Evolutionary conservation across 2,113 vertebrate species (phyloP).

Genomic region (Xiphorhynchus elegans): DNA sequence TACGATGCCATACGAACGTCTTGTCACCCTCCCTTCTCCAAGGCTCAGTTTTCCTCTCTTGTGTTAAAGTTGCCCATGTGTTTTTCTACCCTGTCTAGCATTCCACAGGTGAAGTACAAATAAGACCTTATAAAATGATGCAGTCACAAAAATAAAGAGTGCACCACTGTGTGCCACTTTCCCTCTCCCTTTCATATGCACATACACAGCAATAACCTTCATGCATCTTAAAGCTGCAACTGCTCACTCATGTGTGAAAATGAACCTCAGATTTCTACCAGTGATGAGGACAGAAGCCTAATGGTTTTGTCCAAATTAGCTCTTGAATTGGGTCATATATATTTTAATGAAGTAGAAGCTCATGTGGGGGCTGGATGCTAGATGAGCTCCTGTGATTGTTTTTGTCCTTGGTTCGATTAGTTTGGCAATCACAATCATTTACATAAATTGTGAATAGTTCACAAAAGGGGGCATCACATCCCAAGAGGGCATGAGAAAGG

Average conservation of each 20-base stretch:
- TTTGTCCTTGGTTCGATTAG: constrained; percentile 61
- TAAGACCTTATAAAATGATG: not conserved
- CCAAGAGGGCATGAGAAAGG: not conserved
- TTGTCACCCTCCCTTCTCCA: not conserved
- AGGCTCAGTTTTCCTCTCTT: not conserved
- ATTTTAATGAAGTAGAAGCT: constrained; percentile 62
- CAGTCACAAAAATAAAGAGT: not conserved
- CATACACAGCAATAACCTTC: constrained; percentile 48
- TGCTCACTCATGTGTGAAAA: constrained; percentile 55
- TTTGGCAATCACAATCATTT: constrained; percentile 49
- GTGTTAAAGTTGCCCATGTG: not conserved
- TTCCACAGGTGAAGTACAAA: not conserved
- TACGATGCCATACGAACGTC: not conserved
- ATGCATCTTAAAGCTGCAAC: constrained; percentile 55
- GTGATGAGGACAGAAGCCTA: constrained; percentile 49
- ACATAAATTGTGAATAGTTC: constrained; percentile 19
- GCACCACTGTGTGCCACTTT: not conserved
- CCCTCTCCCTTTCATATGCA: not conserved
- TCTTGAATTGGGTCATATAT: constrained; percentile 48
- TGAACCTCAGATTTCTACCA: constrained; percentile 32
- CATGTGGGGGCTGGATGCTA: constrained; percentile 16
- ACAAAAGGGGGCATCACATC: not conserved
- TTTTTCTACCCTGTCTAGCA: not conserved
- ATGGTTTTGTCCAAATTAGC: constrained; percentile 59
- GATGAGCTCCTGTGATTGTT: constrained; percentile 31